Conservation (phyloP, 2,797 vertebrate genomes). For the Sebastes taczanowskii region DNA sequence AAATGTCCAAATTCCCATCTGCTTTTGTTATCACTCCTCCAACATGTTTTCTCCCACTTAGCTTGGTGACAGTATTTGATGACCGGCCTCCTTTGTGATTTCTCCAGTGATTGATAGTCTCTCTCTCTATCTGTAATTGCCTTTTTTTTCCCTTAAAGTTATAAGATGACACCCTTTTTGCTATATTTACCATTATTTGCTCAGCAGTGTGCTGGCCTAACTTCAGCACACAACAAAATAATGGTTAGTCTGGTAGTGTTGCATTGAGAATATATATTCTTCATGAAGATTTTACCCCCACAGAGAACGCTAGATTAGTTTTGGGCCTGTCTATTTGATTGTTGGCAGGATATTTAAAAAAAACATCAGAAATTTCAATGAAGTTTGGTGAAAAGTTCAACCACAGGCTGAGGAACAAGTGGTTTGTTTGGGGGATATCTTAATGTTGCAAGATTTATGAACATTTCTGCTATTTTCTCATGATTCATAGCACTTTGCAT, state of each 20-base stretch:
- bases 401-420: background rate
- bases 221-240: background rate
- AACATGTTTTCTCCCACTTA: conserved; percentile 41
- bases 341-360: background rate
- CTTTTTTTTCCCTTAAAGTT: background rate
- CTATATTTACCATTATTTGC: conserved; percentile 2
- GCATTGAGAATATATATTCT: background rate
- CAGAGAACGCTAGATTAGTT: too few species aligned
- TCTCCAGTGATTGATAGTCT: conserved; percentile 43
- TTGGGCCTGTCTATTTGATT: background rate
- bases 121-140: conserved; percentile 8
- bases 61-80: conserved; percentile 34
- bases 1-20: background rate
- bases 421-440: background rate
- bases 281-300: background rate
- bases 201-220: background rate
- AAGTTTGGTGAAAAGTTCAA: background rate
- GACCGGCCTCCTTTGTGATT: conserved; percentile 40
- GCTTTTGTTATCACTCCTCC: conserved; percentile 54
- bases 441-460: background rate
- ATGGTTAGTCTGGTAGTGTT: background rate
- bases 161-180: background rate
- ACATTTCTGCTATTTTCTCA: background rate
- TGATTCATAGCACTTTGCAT: background rate
- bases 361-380: background rate